These are phyloP conservation scores for Mystacornis crossleyi DNA, from an alignment of 2,113 vertebrate genomes.

Conservation along the genomic window DNA sequence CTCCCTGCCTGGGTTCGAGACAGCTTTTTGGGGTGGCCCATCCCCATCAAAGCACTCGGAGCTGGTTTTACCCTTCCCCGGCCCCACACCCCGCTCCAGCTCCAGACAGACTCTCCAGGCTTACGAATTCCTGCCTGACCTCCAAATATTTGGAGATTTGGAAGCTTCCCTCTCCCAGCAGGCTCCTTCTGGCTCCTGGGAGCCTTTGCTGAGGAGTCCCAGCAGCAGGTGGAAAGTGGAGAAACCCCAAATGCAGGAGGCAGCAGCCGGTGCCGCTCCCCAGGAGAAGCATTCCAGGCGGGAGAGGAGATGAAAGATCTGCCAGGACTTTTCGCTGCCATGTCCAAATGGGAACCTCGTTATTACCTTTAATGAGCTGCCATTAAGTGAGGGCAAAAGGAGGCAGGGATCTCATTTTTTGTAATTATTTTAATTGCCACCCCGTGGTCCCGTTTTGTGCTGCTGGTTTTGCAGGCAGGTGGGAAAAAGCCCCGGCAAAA, in stretches of 20 bases:
- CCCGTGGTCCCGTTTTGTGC: background rate
- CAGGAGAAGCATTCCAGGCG: background rate
- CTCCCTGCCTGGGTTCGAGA: background rate
- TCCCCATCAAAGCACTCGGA: background rate
- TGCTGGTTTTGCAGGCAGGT: conserved; percentile 13
- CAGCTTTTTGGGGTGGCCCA: background rate
- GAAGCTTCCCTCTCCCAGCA: background rate
- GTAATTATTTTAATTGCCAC: conserved; percentile 60
- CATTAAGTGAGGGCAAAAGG: background rate
- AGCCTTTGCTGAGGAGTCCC: background rate
- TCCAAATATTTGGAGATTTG: background rate
- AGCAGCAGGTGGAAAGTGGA: background rate
- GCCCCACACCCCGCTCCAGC: background rate
- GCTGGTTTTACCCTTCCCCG: background rate
- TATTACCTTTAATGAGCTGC: conserved; percentile 40
- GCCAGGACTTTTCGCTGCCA: background rate
- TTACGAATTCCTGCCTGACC: background rate
- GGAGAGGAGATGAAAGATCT: background rate
- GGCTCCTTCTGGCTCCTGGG: background rate
- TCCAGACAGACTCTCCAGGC: background rate
- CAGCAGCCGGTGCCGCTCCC: background rate
- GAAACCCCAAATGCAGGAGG: background rate
- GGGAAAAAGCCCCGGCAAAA: background rate
- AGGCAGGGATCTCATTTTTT: conserved; percentile 26
- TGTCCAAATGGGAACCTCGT: background rate